phyloP scores from a whole-genome alignment of 2,888 invertebrate species.

The Melanophora roralis region DNA sequence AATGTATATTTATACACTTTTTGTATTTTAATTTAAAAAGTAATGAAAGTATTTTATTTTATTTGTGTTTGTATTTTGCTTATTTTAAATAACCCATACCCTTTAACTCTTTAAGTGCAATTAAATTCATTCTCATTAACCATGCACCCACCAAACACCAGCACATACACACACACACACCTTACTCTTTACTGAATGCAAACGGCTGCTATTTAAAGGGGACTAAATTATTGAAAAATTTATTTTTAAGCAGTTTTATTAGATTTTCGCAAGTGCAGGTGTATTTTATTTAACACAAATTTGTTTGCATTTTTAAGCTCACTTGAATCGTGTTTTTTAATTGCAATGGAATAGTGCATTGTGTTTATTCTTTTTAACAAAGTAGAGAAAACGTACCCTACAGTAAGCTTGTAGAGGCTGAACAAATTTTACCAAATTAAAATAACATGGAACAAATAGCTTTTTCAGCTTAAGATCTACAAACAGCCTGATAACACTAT shows the following conservation, averaged over 20 bases:
- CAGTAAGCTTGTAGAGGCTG: neutral
- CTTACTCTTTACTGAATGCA: neutral
- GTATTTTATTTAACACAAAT: slow-evolving; percentile 13
- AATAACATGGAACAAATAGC: too few species aligned
- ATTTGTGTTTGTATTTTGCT: slow-evolving; percentile 19
- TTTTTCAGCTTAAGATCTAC: too few species aligned
- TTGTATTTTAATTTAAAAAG: slow-evolving; percentile 27
- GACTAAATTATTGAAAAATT: neutral
- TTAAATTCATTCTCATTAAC: slow-evolving; percentile 45
- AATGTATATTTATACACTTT: neutral
- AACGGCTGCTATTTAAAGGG: neutral
- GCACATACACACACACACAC: neutral
- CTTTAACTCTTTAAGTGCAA: slow-evolving; percentile 44
- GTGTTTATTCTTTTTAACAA: neutral
- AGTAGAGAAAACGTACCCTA: neutral
- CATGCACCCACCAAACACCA: neutral
- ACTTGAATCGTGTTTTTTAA: slow-evolving; percentile 30
- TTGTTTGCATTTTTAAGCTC: slow-evolving; percentile 3
- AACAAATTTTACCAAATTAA: too few species aligned
- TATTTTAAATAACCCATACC: slow-evolving; percentile 45
- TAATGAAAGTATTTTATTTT: slow-evolving; percentile 48
- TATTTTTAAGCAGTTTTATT: slow-evolving; percentile 36
- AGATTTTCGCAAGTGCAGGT: slow-evolving; percentile 44
- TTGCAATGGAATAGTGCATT: slow-evolving; percentile 19
- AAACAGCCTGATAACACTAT: too few species aligned